Conservation (phyloP, 2,113 vertebrate genomes). For the Phaetusa simplex region DNA sequence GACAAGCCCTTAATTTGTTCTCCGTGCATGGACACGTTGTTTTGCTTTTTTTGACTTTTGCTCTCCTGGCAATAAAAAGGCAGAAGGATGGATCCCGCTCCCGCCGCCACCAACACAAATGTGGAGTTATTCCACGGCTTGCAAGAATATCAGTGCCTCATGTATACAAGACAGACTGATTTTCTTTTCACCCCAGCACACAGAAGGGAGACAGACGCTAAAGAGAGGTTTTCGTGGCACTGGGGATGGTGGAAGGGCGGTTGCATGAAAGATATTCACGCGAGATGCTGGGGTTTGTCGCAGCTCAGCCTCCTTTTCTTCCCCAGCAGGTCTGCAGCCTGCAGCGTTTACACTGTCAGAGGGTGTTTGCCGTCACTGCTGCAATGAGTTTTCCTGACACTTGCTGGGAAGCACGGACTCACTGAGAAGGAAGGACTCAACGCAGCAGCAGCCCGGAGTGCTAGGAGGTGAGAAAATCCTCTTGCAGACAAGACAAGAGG, state of each 20-base stretch:
- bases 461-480: conserved; percentile 36
- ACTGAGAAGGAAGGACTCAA: neutral
- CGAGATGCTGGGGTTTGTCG: neutral
- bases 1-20: neutral
- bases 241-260: neutral
- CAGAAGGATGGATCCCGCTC: neutral
- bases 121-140: neutral
- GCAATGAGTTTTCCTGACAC: neutral
- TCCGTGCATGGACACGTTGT: accelerated
- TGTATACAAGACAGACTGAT: neutral
- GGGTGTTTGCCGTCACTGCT: neutral
- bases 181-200: neutral
- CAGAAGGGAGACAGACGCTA: accelerated
- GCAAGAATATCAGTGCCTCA: neutral
- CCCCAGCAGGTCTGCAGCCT: neutral
- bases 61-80: neutral
- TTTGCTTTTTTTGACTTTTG: neutral
- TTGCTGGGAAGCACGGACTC: neutral
- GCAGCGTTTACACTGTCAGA: neutral
- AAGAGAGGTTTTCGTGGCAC: neutral
- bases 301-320: neutral
- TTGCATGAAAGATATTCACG: accelerated
- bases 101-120: neutral
- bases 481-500: neutral
- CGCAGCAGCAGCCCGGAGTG: neutral